These are phyloP conservation scores for Scytalopus superciliaris DNA, from an alignment of 2,113 vertebrate genomes.

Conservation along the genomic window DNA sequence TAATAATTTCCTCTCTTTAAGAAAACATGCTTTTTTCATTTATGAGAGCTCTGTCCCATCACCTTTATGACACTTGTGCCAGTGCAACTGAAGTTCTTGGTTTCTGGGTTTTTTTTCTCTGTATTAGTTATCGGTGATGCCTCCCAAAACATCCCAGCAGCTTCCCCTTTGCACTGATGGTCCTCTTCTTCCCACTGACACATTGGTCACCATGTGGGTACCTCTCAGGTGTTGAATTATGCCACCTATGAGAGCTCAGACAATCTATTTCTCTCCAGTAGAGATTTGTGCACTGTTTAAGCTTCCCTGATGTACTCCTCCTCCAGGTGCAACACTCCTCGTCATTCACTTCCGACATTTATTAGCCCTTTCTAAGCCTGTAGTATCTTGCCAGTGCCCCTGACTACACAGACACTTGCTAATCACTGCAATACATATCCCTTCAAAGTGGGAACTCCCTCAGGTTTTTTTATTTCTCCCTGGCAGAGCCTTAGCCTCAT, in stretches of 20 bases:
- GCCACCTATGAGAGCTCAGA: not conserved
- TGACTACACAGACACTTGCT: not conserved
- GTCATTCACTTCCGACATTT: not conserved
- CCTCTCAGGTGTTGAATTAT: not conserved
- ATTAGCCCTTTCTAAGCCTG: not conserved
- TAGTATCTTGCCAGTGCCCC: not conserved
- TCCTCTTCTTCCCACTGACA: not conserved
- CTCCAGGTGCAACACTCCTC: rapidly evolving
- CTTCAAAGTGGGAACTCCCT: not conserved
- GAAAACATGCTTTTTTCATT: not conserved
- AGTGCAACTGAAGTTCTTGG: not conserved
- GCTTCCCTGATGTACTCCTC: not conserved
- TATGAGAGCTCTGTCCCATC: not conserved
- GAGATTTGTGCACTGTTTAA: not conserved
- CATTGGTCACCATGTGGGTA: rapidly evolving
- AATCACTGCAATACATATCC: not conserved
- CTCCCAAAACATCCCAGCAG: not conserved
- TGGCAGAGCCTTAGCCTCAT: not conserved
- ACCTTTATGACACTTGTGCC: not conserved
- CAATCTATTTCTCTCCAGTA: not conserved
- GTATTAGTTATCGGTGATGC: not conserved
- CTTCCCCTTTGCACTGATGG: not conserved
- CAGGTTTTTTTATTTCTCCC: not conserved
- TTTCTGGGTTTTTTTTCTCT: not conserved
- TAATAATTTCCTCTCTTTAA: not conserved